A percentile compares a stretch with the other conserved stretches of the same genome.
phyloP scores from a whole-genome alignment of 2,888 invertebrate species.

The Drosophila greeni region DNA sequence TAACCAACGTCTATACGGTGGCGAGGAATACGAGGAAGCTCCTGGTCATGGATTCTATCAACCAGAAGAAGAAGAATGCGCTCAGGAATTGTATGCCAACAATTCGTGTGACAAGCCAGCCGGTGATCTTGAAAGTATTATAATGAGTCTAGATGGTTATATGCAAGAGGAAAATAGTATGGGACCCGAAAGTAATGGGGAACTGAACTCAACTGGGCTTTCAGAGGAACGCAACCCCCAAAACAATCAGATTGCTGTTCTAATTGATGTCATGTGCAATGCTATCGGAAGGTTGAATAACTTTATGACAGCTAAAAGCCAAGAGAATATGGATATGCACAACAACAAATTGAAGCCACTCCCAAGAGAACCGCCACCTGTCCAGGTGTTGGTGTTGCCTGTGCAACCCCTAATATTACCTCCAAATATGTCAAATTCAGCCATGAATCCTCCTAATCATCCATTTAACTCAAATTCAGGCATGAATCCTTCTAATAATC shows the following conservation, averaged over 20 bases:
- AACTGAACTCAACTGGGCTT: background rate
- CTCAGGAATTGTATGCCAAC: background rate
- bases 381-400: constrained; percentile 17
- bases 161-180: background rate
- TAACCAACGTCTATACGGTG: constrained; percentile 1
- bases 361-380: background rate
- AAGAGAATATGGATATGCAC: background rate
- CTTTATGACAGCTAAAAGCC: constrained; percentile 28
- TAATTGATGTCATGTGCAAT: constrained; percentile 42
- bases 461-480: background rate
- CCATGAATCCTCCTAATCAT: no score
- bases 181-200: background rate
- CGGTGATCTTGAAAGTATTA: constrained; percentile 24
- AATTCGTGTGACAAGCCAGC: background rate
- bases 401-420: constrained; percentile 17
- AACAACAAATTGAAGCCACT: background rate
- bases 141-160: constrained; percentile 21
- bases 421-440: background rate
- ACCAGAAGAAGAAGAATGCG: background rate
- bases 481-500: background rate
- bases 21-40: background rate
- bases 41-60: background rate
- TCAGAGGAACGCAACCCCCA: background rate
- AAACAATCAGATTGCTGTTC: constrained; percentile 2
- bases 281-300: constrained; percentile 45